Percentiles rank a stretch among this genome's conserved stretches.
These are phyloP conservation scores for Scaptomyza cyrtandrae DNA, from an alignment of 2,888 invertebrate genomes.

Conservation along the genomic window DNA sequence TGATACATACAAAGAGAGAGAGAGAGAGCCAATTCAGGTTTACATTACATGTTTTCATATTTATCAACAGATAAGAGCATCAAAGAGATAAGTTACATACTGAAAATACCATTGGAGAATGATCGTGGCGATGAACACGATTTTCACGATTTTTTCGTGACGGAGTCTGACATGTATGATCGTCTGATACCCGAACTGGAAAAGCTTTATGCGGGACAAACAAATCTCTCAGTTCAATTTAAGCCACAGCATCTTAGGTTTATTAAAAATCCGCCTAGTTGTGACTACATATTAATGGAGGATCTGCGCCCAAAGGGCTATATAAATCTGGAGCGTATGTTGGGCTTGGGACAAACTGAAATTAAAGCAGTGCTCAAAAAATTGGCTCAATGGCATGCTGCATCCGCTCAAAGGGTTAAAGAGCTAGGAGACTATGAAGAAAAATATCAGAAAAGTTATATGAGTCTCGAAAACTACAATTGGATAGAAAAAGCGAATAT, in stretches of 20 bases:
- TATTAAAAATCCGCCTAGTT: conserved; percentile 39
- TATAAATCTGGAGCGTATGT: conserved; percentile 64
- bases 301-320: conserved; percentile 68
- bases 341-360: conserved; percentile 71
- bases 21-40: conserved; percentile 4
- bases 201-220: conserved; percentile 53
- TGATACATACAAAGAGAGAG: conserved; percentile 2
- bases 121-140: conserved; percentile 60
- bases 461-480: conserved; percentile 44
- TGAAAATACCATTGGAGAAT: conserved; percentile 70
- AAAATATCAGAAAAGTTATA: conserved; percentile 44
- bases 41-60: conserved; percentile 1
- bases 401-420: conserved; percentile 67
- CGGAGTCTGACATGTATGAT: conserved; percentile 72
- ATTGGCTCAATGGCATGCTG: conserved; percentile 81
- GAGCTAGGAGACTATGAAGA: conserved; percentile 61
- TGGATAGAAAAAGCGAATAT: conserved; percentile 52
- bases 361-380: conserved; percentile 70
- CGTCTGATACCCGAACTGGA: conserved; percentile 75
- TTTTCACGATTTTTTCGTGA: conserved; percentile 58
- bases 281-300: conserved; percentile 75
- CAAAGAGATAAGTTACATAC: conserved; percentile 59
- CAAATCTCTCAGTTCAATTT: conserved; percentile 52
- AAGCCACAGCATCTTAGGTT: conserved; percentile 67
- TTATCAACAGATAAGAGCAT: conserved; percentile 38